phyloP scores from a whole-genome alignment of 1,140 invertebrate species.

The Bicyclus anynana region DNA sequence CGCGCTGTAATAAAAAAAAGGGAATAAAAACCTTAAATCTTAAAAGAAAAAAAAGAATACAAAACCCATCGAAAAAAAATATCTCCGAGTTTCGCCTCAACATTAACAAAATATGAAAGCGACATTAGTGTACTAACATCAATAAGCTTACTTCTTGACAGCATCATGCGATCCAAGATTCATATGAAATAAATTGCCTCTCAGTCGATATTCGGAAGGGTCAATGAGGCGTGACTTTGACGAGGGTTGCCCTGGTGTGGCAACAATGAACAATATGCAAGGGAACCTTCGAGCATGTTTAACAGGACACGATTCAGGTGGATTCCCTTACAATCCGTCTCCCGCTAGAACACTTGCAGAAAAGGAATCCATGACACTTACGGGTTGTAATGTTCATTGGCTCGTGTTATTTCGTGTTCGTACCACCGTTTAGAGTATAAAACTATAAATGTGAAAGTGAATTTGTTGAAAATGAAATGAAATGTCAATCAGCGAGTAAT shows the following conservation, averaged over 20 bases:
- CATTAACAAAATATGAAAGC: slow-evolving; percentile 2
- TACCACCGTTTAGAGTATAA: too few species aligned
- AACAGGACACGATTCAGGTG: slow-evolving; percentile 65
- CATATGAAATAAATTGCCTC: slow-evolving; percentile 74
- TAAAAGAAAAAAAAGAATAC: too few species aligned
- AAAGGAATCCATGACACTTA: neutral
- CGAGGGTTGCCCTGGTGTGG: slow-evolving; percentile 49
- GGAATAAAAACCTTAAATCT: too few species aligned
- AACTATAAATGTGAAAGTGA: too few species aligned
- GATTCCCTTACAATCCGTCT: slow-evolving; percentile 23
- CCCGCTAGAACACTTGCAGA: slow-evolving; percentile 10
- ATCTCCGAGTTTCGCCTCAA: too few species aligned
- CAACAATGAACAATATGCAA: slow-evolving; percentile 65
- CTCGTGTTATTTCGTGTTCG: neutral
- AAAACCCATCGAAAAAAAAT: too few species aligned
- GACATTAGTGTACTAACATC: slow-evolving; percentile 34
- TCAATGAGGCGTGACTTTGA: slow-evolving; percentile 74
- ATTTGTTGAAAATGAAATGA: too few species aligned
- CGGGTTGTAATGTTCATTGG: neutral
- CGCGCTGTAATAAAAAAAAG: too few species aligned
- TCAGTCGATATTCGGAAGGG: slow-evolving; percentile 63
- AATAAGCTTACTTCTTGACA: slow-evolving; percentile 59
- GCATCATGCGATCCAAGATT: slow-evolving; percentile 60
- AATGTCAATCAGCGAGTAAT: too few species aligned
- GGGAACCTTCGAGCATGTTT: slow-evolving; percentile 59